phyloP scores from a whole-genome alignment of 2,797 vertebrate species.

The Alcedo quadribrachys region DNA sequence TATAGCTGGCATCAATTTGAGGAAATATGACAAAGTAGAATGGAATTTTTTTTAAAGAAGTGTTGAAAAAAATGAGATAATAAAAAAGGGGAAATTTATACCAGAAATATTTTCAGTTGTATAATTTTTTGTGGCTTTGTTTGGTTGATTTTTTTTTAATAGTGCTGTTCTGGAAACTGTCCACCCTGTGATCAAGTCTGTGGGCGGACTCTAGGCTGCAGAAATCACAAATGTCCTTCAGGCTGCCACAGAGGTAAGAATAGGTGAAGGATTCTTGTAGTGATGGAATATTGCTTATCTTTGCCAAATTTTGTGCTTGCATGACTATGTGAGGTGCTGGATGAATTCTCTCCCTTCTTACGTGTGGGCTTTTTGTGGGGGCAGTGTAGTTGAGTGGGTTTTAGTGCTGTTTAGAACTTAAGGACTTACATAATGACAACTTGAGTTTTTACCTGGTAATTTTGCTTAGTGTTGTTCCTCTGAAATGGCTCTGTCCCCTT shows the following conservation, averaged over 20 bases:
- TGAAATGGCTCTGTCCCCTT: background rate
- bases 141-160: background rate
- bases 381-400: background rate
- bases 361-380: background rate
- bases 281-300: background rate
- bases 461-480: background rate
- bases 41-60: background rate
- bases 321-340: background rate
- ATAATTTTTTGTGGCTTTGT: too few relatives aligned
- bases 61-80: background rate
- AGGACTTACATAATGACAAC: background rate
- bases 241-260: constrained; percentile 94
- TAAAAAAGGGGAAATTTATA: background rate
- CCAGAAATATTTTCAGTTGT: background rate
- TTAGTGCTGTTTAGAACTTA: background rate
- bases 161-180: constrained; percentile 96
- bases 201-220: constrained; percentile 88
- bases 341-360: background rate
- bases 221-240: constrained; percentile 97
- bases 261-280: background rate
- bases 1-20: background rate
- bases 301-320: background rate
- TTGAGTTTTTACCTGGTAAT: background rate
- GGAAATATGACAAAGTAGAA: background rate
- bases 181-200: constrained; percentile 93